Evolutionary conservation across 2,888 invertebrate genomes (phyloP), one percentile per base, ranked within the genome.

Genomic region (Trachelus troglodyta): DNA sequence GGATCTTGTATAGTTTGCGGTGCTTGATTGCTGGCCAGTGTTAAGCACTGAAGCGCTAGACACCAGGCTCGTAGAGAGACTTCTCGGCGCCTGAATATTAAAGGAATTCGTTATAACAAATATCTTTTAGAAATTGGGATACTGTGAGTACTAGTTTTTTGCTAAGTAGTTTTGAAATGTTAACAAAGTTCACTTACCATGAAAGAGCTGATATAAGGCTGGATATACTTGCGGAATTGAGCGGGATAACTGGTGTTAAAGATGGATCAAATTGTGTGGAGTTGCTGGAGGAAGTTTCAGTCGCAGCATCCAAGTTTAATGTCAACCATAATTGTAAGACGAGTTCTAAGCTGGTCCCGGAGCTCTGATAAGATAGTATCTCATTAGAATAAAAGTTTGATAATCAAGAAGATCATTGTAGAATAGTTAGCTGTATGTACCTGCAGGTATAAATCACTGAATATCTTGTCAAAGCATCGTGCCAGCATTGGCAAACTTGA

Each of bases 301-400:
- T 93, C 91, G 90, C 92, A 86, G 79, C 93, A 91, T 91, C 96
- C 93, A 94, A 91, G 84, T 97, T 97, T 81, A 98, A 92, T 3
- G 97, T 97, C 81, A 98, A 93, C 97, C 98, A 98, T 83, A 98
- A 93, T 83, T 97, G 96, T 69, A 98, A 92, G 75, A 97, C 95
- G 88, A 96, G 95, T 92, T 98, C 98, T 89, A 98, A 93, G 89
- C 96, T 95, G 33, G 95, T 94, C 89, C 96, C 95, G 76, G 95
- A 94, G 90, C 95, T 94, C 94, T 95, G 91, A 6, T 85, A 85
- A 76, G 9, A 56, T 56, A 56, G 23, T 23, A 9, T 23, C 56
- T 23, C 23, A 23, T 56, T 78, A 71, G 37, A 79, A 80, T 77
- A 77, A 73, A 23, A 23, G 23, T 56, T 56, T 1, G 23, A 56